Base-by-base conservation (phyloP, 2,888 invertebrate genomes). In the Epinotia demarniana region DNA sequence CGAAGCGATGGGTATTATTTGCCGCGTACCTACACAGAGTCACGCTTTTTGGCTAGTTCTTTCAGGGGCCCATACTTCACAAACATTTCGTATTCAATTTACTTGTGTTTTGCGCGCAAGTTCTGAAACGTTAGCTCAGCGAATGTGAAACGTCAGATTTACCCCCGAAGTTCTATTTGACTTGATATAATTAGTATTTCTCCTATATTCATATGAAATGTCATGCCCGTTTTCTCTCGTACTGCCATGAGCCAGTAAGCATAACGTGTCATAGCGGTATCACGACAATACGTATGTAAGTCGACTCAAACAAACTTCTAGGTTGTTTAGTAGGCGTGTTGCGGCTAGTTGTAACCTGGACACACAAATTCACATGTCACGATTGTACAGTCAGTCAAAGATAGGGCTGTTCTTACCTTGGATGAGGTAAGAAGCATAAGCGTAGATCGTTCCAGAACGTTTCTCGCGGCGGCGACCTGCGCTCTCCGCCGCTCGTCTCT, bases 341-440 rank as follows among this genome's bases (percentile, higher is more conserved):
- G n/a, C n/a, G n/a, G n/a, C n/a, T n/a, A n/a, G n/a, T n/a, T n/a
- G n/a, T n/a, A n/a, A n/a, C 9, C 39, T 39, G 9, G 39, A 39
- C 49, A 49, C 16, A 53, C 16, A 16, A 49, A 49, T 16, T 49
- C 13, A 16, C 13, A 16, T 49, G 16, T 16, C 5, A 49, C 4
- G n/a, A n/a, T 49, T 49, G 5, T 53, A 53, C 53, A 53, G 2
- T 6, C 53, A n/a, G n/a, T 53, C 1, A 39, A 1, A 39, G 39
- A 0, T 39, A 39, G 33, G 8, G 33, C 9, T 39, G 8, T 33
- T 57, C 86, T 86, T 91, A 97, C 98, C 95, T 99, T 99, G 80
- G 99, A 99, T 53, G 99, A 98, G 57, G 99, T 99, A 76, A 99
- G 96, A 66, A 99, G 95, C 96, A 99, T 97, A 95, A 99, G 98